A percentile compares a stretch with the other conserved stretches of the same genome.
Evolutionary conservation across 2,113 vertebrate species (phyloP).

Genomic region (Tachysurus fulvidraco): DNA sequence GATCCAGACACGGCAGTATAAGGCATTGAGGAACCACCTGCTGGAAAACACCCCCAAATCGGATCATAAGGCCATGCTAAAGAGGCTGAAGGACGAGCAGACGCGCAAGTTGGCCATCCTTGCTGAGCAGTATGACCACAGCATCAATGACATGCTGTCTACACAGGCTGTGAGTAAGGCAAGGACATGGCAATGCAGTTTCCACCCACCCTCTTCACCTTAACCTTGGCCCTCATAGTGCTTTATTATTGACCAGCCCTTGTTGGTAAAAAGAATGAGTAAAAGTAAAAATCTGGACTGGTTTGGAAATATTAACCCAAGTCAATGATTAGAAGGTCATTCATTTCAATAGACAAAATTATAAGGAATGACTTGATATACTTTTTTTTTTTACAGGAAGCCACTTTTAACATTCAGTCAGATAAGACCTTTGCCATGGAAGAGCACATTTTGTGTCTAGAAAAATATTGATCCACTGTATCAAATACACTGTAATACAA

Average conservation of each 20-base stretch:
- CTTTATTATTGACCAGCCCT: neutral
- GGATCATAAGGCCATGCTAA: slow-evolving; percentile 89
- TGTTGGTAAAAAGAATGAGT: neutral
- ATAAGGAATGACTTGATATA: neutral
- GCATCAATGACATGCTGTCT: slow-evolving; percentile 29
- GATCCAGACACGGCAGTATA: slow-evolving; percentile 70
- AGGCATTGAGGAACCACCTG: slow-evolving; percentile 86
- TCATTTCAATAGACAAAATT: neutral
- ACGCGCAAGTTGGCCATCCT: slow-evolving; percentile 23
- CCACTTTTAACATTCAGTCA: neutral
- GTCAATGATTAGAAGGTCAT: neutral
- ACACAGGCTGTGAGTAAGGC: slow-evolving; percentile 32
- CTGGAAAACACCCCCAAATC: slow-evolving; percentile 89
- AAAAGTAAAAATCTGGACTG: neutral
- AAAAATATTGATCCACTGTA: neutral
- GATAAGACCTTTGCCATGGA: neutral
- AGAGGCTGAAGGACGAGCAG: slow-evolving; percentile 68
- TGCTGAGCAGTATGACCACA: slow-evolving; percentile 27
- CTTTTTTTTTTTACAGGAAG: neutral
- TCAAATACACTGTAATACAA: neutral
- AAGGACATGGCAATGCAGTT: slow-evolving; percentile 59
- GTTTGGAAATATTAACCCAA: slow-evolving; percentile 2
- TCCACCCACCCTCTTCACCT: slow-evolving; percentile 49
- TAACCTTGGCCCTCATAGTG: neutral
- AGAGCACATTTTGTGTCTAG: neutral